Base-by-base conservation (phyloP, 2,113 vertebrate species). In the Hydrochoerus hydrochaeris region DNA sequence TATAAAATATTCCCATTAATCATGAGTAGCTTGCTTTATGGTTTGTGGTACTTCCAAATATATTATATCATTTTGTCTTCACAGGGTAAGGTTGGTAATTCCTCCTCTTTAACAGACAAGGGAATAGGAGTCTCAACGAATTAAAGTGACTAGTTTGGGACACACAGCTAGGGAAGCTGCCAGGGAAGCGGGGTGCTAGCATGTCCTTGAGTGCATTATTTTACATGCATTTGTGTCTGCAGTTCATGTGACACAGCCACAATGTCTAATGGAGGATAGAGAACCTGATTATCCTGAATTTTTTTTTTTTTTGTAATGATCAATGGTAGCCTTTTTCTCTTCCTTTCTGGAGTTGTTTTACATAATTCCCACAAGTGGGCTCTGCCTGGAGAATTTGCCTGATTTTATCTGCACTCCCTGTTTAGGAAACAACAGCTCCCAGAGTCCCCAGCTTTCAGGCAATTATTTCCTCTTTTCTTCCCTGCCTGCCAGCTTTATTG, bases 401-500 rank as follows among this genome's bases (percentile, higher is more conserved):
- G 22, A 94, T 95, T 97, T 92, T 88, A 84, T 96, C 93, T 85
- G 38, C 19, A 30, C 11, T 71, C 85, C 28, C 49, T 49, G 46
- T 82, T 97, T 84, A 88, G 93, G 83, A 95, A 95, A 93, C 93
- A 94, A 62, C 82, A 92, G 65, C 49, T 86, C 73, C 54, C 19
- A 62, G 44, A 30, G 52, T 41, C 32, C 84, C 58, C 58, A 60
- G 77, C 77, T 82, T 90, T 81, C 52, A 75, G 94, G 85, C 94
- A 92, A 95, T 95, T 67, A 95, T 90, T 97, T 92, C 94, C 67
- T 94, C 54, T 96, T 86, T 90, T 91, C 38, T 95, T 82, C 71
- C 63, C 54, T 80, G 84, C 85, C 44, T 96, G 92, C 95, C 78
- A 88, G 92, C 38, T 80, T 97, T 84, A 92, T 91, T 94, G 77